Conservation (phyloP, 2,888 invertebrate genomes). For the Hermaeophaga mercurialis region DNA sequence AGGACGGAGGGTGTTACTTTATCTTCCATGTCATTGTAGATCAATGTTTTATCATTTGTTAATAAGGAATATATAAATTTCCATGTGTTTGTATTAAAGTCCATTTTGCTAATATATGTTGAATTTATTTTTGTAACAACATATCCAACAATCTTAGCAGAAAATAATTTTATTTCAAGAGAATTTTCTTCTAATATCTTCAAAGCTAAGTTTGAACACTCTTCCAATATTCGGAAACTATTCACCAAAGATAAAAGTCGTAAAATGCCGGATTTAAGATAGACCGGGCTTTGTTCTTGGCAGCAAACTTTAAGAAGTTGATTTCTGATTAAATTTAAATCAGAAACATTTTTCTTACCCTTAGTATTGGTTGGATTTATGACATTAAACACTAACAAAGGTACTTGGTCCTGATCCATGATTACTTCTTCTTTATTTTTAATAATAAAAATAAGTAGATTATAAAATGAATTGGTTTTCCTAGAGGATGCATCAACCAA, state of each 20-base stretch:
- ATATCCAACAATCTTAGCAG: conserved; percentile 44
- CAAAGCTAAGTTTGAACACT: conserved; percentile 42
- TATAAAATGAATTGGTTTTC: conserved; percentile 25
- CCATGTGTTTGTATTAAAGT: conserved; percentile 59
- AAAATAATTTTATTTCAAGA: conserved; percentile 35
- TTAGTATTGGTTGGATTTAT: conserved; percentile 58
- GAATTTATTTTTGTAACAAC: conserved; percentile 46
- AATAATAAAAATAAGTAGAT: conserved; percentile 35
- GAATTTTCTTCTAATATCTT: conserved; percentile 39
- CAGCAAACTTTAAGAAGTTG: conserved; percentile 51
- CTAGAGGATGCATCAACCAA: conserved; percentile 18
- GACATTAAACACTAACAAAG: conserved; percentile 66
- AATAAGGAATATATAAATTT: conserved; percentile 63
- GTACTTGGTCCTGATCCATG: conserved; percentile 70
- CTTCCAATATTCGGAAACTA: conserved; percentile 44
- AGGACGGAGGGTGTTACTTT: conserved; percentile 30
- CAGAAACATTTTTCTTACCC: conserved; percentile 30
- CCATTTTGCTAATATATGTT: conserved; percentile 40
- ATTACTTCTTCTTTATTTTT: conserved; percentile 61
- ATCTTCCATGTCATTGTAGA: conserved; percentile 27
- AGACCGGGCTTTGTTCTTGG: conserved; percentile 56
- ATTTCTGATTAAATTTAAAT: conserved; percentile 49
- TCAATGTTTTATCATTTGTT: conserved; percentile 58
- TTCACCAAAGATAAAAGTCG: conserved; percentile 51
- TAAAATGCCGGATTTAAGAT: conserved; percentile 55